A percentile compares a stretch with the other conserved stretches of the same genome.
Conservation (phyloP, 2,888 invertebrate species). For the Seira sanloemensis region DNA sequence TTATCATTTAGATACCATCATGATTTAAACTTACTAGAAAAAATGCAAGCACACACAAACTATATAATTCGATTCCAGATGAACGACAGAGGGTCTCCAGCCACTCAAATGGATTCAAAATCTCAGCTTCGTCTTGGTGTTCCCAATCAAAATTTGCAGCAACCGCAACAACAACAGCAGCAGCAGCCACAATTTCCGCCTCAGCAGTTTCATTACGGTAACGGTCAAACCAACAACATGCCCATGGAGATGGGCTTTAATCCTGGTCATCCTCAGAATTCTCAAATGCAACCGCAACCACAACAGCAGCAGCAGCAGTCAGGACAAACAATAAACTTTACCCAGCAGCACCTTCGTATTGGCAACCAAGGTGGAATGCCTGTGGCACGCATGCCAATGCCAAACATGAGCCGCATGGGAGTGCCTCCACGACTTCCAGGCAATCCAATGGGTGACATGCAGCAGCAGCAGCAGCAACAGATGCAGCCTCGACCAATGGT, state of each 20-base stretch:
- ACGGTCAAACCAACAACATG: slow-evolving; percentile 28
- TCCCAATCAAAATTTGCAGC: slow-evolving; percentile 51
- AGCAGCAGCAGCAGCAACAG: slow-evolving; percentile 53
- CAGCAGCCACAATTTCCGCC: slow-evolving; percentile 74
- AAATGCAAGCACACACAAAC: too few relatives aligned
- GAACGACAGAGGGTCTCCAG: slow-evolving; percentile 56
- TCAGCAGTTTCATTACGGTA: slow-evolving; percentile 69
- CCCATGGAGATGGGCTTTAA: slow-evolving; percentile 54
- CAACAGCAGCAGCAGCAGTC: slow-evolving; percentile 68
- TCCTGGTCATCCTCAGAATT: slow-evolving; percentile 51
- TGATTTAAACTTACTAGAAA: too few relatives aligned
- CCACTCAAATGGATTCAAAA: slow-evolving; percentile 55
- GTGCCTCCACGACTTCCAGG: slow-evolving; percentile 51
- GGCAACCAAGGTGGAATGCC: slow-evolving; percentile 60
- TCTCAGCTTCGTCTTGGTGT: slow-evolving; percentile 43
- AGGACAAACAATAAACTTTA: slow-evolving; percentile 73
- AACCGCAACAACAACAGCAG: slow-evolving; percentile 74
- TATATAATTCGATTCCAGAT: slow-evolving; percentile 38
- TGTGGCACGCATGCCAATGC: slow-evolving; percentile 41
- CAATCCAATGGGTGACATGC: slow-evolving; percentile 21
- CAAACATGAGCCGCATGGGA: slow-evolving; percentile 62
- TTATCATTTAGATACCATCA: background rate
- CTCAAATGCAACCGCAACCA: slow-evolving; percentile 74
- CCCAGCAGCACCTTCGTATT: slow-evolving; percentile 72
- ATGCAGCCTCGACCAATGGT: slow-evolving; percentile 39